Evolutionary conservation across 2,113 vertebrate genomes (phyloP).

Genomic region (Ictalurus furcatus): DNA sequence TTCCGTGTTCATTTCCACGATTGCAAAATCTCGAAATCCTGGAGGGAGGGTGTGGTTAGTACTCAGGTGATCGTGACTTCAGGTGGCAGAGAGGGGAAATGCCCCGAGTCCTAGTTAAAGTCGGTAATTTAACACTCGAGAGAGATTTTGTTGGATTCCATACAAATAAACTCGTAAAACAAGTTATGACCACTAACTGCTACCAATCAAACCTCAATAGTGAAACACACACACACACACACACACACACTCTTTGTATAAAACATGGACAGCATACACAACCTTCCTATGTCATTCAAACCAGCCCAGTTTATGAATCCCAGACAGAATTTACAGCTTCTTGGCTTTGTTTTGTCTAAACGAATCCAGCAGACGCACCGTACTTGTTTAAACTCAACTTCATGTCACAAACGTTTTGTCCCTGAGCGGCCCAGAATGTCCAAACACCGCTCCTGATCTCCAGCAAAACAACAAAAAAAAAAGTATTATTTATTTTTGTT

Average conservation of each 20-base stretch:
- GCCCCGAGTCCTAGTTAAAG: not conserved
- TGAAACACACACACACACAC: not conserved
- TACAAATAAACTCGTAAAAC: not conserved
- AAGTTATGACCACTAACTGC: not conserved
- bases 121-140: not conserved
- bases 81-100: not conserved
- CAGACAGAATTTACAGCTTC: not conserved
- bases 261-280: not conserved
- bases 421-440: slow-evolving; percentile 3
- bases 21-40: too few relatives aligned
- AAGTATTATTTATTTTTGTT: not conserved
- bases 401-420: slow-evolving; percentile 4
- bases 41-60: too few relatives aligned
- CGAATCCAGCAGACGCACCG: slow-evolving; percentile 5
- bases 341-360: slow-evolving; percentile 9
- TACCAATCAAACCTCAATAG: not conserved
- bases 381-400: not conserved
- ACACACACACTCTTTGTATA: not conserved
- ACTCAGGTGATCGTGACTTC: not conserved
- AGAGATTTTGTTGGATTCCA: not conserved
- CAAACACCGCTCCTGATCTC: not conserved
- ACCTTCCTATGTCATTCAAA: not conserved
- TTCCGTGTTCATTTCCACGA: too few relatives aligned
- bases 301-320: not conserved
- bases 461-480: not conserved